Evolutionary conservation across 1,140 invertebrate genomes (phyloP), one percentile per base, ranked within the genome.

Genomic region (Zophobas morio): DNA sequence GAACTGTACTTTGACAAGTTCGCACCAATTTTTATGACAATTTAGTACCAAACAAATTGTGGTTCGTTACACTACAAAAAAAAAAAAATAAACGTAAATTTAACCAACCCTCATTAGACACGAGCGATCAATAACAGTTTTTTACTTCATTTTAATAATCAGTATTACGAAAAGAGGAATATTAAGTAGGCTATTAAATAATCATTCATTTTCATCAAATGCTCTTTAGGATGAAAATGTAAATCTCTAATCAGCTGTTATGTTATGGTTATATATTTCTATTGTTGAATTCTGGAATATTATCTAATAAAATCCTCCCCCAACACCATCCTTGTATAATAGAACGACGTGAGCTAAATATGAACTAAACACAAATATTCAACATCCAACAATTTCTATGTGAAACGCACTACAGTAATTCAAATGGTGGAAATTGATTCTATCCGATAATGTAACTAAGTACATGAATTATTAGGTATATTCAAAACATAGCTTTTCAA

Each of bases 241-340:
- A 35, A 60, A 37, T 39, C 56, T 36, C 34, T 60, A 60, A 60
- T 60, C 56, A 39, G 35, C 39, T 66, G 39, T 40, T 40, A 20
- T 35, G 56, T 8, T 2, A 57, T 8, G 34, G 36, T 20, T 63
- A 34, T 33, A 57, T 57, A 57, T 63, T 63, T 39, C n/a, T 66
- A 66, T 20, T 40, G 70, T 33, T 20, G 6, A 39, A 42, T 40
- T 70, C 32, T n/a, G 2, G 70, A 51, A 72, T 51, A 72, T 72
- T 72, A 72, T 72, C 70, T 54, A 72, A 72, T 72, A 72, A 72
- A 72, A 72, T 66, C 60, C 39, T 42, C 33, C 20, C 51, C 46
- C 32, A n/a, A 72, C 70, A 72, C 49, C 36, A 72, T 54, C 70
- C 46, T 51, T 72, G 49, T 72, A 72, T 72, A 51, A 72, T 20